Evolutionary conservation across 2,888 invertebrate species (phyloP).

Genomic region (Lysandra bellargus): DNA sequence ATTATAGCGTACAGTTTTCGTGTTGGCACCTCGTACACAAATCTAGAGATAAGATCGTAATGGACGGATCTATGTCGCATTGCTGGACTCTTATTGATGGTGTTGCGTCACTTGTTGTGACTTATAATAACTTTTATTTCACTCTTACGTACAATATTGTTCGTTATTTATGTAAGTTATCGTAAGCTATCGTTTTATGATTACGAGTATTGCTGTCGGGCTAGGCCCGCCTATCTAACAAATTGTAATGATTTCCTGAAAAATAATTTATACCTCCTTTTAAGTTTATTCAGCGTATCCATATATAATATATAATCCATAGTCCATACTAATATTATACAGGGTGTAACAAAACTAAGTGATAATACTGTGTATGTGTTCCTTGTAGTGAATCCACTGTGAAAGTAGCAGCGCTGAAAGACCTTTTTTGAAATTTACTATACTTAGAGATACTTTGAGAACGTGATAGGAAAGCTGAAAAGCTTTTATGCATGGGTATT

Average conservation of each 20-base stretch:
- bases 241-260: neutral
- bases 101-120: slow-evolving; percentile 21
- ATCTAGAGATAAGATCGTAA: slow-evolving; percentile 31
- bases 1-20: slow-evolving; percentile 4
- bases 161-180: neutral
- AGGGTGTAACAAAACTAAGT: too few species aligned
- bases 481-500: too few species aligned
- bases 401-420: too few species aligned
- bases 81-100: slow-evolving; percentile 15
- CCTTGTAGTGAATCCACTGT: too few species aligned
- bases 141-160: neutral
- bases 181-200: neutral
- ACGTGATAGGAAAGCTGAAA: too few species aligned
- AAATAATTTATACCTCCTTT: neutral
- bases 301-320: too few species aligned
- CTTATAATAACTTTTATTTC: slow-evolving; percentile 2
- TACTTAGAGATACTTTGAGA: too few species aligned
- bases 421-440: too few species aligned
- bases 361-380: too few species aligned
- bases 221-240: neutral
- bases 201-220: neutral
- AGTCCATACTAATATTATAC: too few species aligned
- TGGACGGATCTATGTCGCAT: slow-evolving; percentile 33
- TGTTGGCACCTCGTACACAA: slow-evolving; percentile 31
- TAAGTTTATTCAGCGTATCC: too few species aligned